Conservation (phyloP, 2,888 invertebrate genomes). For the Clanis bilineata region DNA sequence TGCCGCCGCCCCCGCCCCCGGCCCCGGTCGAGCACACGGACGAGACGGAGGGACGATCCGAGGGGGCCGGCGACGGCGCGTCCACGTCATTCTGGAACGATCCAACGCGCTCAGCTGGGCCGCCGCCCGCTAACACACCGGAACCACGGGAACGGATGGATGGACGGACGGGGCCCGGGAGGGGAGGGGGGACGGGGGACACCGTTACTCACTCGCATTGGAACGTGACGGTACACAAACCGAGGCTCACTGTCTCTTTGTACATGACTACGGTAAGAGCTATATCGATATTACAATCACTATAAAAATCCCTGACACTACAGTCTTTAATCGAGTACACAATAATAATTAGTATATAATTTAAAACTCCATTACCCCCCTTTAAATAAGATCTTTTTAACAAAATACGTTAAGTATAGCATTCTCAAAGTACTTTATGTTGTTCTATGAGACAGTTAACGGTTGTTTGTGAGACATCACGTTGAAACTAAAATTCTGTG, state of each 20-base stretch:
- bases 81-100: slow-evolving; percentile 81
- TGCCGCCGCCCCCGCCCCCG: slow-evolving; percentile 21
- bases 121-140: slow-evolving; percentile 66
- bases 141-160: no score
- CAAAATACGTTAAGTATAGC: background rate
- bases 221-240: slow-evolving; percentile 45
- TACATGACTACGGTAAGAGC: background rate
- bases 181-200: slow-evolving; percentile 35
- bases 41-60: slow-evolving; percentile 61
- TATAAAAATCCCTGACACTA: background rate
- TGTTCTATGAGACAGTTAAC: slow-evolving; percentile 48
- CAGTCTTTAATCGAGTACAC: no score
- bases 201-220: slow-evolving; percentile 72
- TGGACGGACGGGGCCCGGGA: slow-evolving; percentile 14
- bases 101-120: slow-evolving; percentile 75
- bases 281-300: background rate
- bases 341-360: no score
- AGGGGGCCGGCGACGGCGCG: slow-evolving; percentile 72
- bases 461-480: slow-evolving; percentile 56
- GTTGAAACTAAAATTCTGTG: slow-evolving; percentile 50
- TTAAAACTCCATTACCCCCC: no score
- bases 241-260: slow-evolving; percentile 10
- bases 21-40: slow-evolving; percentile 43
- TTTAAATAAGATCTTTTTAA: no score
- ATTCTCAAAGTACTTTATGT: background rate